These are phyloP conservation scores for Sphaerophoria rueppellii DNA, from an alignment of 2,888 invertebrate genomes.

Conservation along the genomic window DNA sequence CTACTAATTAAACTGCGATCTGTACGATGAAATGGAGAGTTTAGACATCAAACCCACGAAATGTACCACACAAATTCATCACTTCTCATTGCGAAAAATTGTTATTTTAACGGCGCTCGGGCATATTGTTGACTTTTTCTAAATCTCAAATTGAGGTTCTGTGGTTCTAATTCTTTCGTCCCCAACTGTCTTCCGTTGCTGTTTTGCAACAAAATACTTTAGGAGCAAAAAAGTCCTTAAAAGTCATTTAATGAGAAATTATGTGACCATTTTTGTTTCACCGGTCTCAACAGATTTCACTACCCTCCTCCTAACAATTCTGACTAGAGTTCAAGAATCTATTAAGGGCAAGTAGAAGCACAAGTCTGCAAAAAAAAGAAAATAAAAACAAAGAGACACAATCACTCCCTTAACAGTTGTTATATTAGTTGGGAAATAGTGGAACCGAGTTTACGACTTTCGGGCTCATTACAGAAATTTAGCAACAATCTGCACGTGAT, in stretches of 20 bases:
- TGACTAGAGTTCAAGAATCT: constrained; percentile 14
- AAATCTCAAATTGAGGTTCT: no score
- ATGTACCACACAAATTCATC: no score
- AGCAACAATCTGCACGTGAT: constrained; percentile 70
- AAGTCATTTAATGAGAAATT: constrained; percentile 66
- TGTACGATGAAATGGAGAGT: no score
- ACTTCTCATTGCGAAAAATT: no score
- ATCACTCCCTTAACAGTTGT: constrained; percentile 31
- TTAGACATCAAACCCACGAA: no score
- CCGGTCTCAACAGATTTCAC: constrained; percentile 51
- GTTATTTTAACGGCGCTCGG: no score
- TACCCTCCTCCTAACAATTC: constrained; percentile 19
- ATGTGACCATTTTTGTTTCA: constrained; percentile 42
- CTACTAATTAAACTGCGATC: no score
- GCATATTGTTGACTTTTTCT: no score
- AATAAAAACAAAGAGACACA: constrained; percentile 19
- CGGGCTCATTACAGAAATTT: constrained; percentile 67
- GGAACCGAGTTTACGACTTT: constrained; percentile 55
- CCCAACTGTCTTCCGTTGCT: constrained; percentile 16
- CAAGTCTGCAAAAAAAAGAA: constrained; percentile 4
- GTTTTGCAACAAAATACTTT: constrained; percentile 14
- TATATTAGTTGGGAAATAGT: background rate
- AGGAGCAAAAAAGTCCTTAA: constrained; percentile 49
- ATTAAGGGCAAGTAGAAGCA: background rate
- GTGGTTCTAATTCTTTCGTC: background rate